phyloP scores from a whole-genome alignment of 2,113 vertebrate species.

The Nettapus auritus region DNA sequence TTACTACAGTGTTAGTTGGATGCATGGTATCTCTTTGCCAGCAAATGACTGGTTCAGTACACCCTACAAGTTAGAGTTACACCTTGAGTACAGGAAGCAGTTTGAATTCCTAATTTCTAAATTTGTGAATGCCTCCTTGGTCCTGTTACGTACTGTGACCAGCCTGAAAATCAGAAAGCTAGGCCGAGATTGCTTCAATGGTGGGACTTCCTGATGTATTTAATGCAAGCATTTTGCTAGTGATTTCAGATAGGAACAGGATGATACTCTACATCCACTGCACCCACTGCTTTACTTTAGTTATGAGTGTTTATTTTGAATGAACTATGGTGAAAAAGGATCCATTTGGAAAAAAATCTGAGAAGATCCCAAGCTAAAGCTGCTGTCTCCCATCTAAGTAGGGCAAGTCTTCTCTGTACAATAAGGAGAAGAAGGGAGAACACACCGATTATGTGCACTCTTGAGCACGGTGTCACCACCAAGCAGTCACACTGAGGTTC shows the following conservation, averaged over 20 bases:
- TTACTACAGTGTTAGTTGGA: not conserved
- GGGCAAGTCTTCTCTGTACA: not conserved
- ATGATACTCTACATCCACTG: not conserved
- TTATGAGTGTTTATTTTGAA: not conserved
- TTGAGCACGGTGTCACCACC: not conserved
- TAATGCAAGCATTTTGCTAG: not conserved
- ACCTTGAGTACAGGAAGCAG: not conserved
- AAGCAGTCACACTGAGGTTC: not conserved
- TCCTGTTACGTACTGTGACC: not conserved
- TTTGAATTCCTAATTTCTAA: not conserved
- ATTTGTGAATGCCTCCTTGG: not conserved
- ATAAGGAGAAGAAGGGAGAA: not conserved
- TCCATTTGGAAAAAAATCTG: not conserved
- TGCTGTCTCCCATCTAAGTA: not conserved
- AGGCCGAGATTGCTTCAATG: not conserved
- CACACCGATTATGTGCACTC: not conserved
- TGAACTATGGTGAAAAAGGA: not conserved
- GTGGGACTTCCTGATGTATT: not conserved
- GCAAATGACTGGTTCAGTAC: not conserved
- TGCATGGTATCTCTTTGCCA: not conserved
- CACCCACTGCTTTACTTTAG: not conserved
- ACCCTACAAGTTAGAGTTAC: not conserved
- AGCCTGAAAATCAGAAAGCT: not conserved
- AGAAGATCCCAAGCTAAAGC: not conserved
- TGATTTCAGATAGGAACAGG: not conserved